These are phyloP conservation scores for Ovis aries DNA, from an alignment of 2,113 vertebrate species.

Conservation along the genomic window DNA sequence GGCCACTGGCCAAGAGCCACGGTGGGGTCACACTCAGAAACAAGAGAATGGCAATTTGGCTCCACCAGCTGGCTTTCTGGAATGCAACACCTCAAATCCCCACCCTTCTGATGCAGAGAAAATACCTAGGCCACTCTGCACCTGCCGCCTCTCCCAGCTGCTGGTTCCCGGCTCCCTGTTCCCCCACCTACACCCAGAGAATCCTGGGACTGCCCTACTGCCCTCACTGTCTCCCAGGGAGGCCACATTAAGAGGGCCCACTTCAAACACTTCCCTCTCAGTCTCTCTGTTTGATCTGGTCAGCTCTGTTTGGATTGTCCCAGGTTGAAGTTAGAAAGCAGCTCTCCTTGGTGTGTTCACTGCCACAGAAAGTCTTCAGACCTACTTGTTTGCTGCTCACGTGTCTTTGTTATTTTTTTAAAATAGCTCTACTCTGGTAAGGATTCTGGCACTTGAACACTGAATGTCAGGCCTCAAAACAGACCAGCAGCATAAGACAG, in stretches of 20 bases:
- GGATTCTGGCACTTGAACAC: not conserved
- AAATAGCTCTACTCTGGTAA: not conserved
- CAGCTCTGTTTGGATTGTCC: not conserved
- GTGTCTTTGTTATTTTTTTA: not conserved
- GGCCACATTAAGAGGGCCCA: not conserved
- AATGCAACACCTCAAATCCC: conserved; percentile 26
- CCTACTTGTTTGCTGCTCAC: not conserved
- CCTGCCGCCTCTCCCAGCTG: not conserved
- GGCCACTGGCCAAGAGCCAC: conserved; percentile 30
- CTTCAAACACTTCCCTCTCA: not conserved
- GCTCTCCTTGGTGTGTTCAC: not conserved
- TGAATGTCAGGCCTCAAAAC: not conserved
- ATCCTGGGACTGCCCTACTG: not conserved
- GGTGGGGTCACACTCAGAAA: not conserved
- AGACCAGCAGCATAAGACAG: not conserved
- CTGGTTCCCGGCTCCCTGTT: not conserved
- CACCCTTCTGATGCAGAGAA: not conserved
- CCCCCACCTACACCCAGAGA: not conserved
- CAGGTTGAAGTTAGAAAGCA: not conserved
- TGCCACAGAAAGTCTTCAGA: not conserved
- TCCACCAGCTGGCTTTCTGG: not conserved
- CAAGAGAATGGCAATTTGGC: not conserved
- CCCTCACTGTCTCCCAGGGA: not conserved
- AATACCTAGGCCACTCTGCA: not conserved
- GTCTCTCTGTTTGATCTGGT: not conserved